These are phyloP conservation scores for Dipus sagitta DNA, from an alignment of 2,797 vertebrate species.

Conservation along the genomic window DNA sequence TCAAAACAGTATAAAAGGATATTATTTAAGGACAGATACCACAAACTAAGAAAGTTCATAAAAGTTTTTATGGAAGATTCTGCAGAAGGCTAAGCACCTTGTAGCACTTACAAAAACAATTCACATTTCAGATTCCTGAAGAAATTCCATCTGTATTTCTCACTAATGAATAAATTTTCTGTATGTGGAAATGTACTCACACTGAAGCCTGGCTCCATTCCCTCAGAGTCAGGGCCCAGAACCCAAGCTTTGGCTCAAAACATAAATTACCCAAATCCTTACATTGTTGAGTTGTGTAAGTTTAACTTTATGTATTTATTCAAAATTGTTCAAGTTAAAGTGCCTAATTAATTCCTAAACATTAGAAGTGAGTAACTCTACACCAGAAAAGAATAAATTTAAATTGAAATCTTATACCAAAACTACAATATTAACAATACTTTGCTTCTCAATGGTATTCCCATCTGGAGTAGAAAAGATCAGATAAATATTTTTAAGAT, in stretches of 20 bases:
- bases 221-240: background rate
- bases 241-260: background rate
- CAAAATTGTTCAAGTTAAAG: background rate
- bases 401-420: background rate
- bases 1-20: background rate
- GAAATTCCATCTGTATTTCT: background rate
- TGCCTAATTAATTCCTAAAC: background rate
- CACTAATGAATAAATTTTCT: background rate
- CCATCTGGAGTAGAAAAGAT: background rate
- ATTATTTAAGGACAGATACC: background rate
- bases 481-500: background rate
- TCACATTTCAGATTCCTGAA: background rate
- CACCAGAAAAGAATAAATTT: background rate
- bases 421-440: background rate
- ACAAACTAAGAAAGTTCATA: background rate
- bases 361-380: background rate
- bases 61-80: background rate
- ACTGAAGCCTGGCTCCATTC: background rate
- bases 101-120: background rate
- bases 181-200: background rate
- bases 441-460: background rate
- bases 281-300: background rate
- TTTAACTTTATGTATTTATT: background rate
- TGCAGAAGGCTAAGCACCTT: background rate
- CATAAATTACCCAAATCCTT: background rate